Percentiles rank a stretch among this genome's conserved stretches.
Conservation (phyloP, 2,113 vertebrate species). For the Lycocorax pyrrhopterus region DNA sequence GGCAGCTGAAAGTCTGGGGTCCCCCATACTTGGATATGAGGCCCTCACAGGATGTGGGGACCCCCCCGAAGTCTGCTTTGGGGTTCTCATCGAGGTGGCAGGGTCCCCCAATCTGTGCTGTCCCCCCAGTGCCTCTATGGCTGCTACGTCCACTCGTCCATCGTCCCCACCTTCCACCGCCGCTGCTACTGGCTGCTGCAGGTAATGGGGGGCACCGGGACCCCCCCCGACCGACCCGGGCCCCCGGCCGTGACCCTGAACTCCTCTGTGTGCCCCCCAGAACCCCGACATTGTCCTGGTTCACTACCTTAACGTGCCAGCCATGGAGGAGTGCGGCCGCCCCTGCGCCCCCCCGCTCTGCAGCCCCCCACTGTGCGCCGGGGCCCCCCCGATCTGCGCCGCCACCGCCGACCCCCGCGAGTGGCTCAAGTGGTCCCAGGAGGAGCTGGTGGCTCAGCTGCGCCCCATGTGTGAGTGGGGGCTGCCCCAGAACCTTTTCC, state of each 20-base stretch:
- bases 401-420: neutral
- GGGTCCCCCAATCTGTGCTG: neutral
- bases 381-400: neutral
- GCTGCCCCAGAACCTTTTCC: no score
- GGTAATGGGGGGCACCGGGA: neutral
- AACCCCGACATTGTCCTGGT: neutral
- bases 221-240: neutral
- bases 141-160: neutral
- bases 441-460: neutral
- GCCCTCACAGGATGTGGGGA: rapidly evolving
- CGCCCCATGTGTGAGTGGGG: neutral
- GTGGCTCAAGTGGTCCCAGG: neutral
- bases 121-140: neutral
- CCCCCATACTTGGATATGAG: no score
- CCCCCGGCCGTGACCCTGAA: rapidly evolving
- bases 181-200: neutral
- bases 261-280: neutral
- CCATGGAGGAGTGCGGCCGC: neutral
- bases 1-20: neutral
- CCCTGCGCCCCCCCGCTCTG: neutral
- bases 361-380: neutral
- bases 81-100: no score
- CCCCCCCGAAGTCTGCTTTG: neutral
- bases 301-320: neutral
- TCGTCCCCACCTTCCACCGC: neutral